Conservation (phyloP, 2,797 vertebrate genomes). For the Cyclura pinguis region DNA sequence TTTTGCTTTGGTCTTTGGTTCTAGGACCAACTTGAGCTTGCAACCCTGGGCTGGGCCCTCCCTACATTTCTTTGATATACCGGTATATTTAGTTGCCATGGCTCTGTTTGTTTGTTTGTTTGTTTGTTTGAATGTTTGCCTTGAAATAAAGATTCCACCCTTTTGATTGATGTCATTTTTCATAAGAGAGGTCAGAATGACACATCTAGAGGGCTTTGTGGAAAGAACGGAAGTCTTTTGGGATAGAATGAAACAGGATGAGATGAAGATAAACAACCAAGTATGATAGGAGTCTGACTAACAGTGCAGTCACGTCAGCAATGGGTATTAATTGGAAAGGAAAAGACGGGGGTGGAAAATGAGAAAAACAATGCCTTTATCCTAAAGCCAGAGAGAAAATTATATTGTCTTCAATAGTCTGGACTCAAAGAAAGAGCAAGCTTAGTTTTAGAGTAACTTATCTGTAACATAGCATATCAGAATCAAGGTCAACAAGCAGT, state of each 20-base stretch:
- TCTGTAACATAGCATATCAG: conserved; percentile 1
- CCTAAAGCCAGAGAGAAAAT: conserved; percentile 33
- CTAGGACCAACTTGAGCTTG: neutral
- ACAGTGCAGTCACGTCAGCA: conserved; percentile 1
- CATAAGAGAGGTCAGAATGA: no score
- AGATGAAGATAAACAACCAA: conserved; percentile 17
- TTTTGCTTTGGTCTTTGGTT: neutral
- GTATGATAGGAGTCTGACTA: conserved; percentile 25
- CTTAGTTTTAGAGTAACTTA: conserved; percentile 4
- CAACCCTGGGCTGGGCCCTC: neutral
- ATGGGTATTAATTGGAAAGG: conserved; percentile 30
- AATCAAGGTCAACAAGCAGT: neutral
- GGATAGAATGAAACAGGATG: conserved; percentile 16
- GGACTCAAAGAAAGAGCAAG: neutral
- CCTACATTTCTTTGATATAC: neutral
- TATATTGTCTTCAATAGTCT: neutral
- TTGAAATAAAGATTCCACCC: neutral
- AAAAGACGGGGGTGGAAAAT: neutral
- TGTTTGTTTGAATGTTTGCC: neutral
- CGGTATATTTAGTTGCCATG: neutral
- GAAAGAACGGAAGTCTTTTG: neutral
- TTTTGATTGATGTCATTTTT: neutral
- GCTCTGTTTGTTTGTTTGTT: neutral
- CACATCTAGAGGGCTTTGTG: neutral
- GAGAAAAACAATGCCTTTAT: conserved; percentile 7